These are phyloP conservation scores for Neotoma lepida DNA, from an alignment of 2,113 vertebrate species.

Conservation along the genomic window DNA sequence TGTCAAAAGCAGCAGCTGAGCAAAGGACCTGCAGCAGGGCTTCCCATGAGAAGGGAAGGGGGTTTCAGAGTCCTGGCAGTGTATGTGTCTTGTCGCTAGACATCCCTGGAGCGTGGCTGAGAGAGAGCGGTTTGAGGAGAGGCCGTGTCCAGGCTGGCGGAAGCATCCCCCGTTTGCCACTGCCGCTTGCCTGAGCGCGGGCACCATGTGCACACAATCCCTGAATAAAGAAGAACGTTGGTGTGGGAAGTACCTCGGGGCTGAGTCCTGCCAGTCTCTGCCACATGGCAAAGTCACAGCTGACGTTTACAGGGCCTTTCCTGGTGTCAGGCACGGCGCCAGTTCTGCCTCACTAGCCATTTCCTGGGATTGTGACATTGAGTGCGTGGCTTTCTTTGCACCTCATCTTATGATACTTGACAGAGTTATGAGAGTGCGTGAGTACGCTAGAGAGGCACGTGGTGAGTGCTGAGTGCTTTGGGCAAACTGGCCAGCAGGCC, in stretches of 20 bases:
- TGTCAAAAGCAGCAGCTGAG: accelerated
- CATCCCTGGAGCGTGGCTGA: not conserved
- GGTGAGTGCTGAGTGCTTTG: not conserved
- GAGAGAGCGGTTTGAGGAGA: not conserved
- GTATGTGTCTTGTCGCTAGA: accelerated
- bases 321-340: not conserved
- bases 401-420: not conserved
- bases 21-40: accelerated
- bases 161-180: not conserved
- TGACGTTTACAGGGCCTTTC: not conserved
- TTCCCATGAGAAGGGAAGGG: not conserved
- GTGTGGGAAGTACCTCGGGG: not conserved
- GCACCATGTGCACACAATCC: accelerated
- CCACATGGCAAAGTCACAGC: not conserved
- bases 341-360: not conserved
- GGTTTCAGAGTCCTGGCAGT: not conserved
- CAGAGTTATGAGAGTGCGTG: not conserved
- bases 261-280: not conserved
- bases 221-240: not conserved
- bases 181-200: not conserved
- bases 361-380: not conserved
- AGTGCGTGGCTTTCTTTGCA: not conserved
- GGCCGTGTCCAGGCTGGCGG: not conserved
- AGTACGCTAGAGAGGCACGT: not conserved
- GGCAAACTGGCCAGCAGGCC: not conserved